Evolutionary conservation across 2,797 vertebrate species (phyloP).

Genomic region (Yasuhikotakia modesta): DNA sequence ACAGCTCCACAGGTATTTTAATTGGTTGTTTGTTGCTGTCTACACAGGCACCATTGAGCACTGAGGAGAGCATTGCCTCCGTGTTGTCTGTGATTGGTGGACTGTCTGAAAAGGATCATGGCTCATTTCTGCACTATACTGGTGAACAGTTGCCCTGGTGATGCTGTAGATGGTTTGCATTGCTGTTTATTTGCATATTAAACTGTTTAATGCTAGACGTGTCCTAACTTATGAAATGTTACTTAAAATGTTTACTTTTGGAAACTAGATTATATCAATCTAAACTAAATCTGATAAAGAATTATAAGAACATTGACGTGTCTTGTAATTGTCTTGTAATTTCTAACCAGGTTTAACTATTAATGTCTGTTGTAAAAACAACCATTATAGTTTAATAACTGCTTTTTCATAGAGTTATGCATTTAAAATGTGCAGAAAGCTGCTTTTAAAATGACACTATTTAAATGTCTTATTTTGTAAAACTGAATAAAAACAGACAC

Average conservation of each 20-base stretch:
- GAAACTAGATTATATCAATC: background rate
- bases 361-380: background rate
- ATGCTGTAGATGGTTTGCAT: constrained; percentile 37
- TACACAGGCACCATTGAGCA: constrained; percentile 73
- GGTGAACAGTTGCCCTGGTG: constrained; percentile 77
- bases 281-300: background rate
- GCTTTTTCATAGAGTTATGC: background rate
- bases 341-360: background rate
- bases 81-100: constrained; percentile 74
- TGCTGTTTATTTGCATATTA: background rate
- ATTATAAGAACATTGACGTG: background rate
- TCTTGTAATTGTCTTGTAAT: background rate
- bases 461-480: no score
- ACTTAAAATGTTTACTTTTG: background rate
- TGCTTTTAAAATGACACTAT: background rate
- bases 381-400: background rate
- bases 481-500: no score
- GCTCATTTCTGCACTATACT: constrained; percentile 77
- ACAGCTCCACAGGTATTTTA: background rate
- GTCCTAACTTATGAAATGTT: background rate
- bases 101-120: constrained; percentile 77
- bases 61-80: constrained; percentile 74
- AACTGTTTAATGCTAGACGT: background rate
- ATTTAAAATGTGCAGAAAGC: background rate
- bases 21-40: background rate